Conservation (phyloP, 2,888 invertebrate species). For the Halocaridina rubra region DNA sequence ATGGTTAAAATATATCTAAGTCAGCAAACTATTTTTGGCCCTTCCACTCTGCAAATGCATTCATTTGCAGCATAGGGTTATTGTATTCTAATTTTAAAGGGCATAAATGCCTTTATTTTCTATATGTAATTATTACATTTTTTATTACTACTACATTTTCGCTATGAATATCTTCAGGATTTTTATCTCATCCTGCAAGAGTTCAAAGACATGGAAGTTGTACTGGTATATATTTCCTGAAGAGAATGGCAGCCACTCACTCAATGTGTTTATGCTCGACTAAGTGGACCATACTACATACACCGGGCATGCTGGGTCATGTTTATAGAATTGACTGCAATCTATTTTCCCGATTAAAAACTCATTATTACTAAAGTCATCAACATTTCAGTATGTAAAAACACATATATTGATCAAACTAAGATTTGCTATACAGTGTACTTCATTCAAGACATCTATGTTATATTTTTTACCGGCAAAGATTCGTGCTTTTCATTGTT, state of each 20-base stretch:
- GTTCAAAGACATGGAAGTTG: too few relatives aligned
- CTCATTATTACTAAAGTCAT: too few relatives aligned
- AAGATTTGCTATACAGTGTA: background rate
- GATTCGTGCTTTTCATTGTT: background rate
- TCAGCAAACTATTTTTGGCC: background rate
- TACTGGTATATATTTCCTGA: too few relatives aligned
- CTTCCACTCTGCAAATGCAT: constrained; percentile 1
- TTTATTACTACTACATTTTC: too few relatives aligned
- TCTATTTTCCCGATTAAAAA: too few relatives aligned
- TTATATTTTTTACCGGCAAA: background rate
- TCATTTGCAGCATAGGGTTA: background rate
- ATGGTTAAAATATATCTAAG: background rate
- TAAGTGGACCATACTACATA: background rate
- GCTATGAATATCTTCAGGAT: too few relatives aligned
- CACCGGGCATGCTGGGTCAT: background rate
- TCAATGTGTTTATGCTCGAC: background rate
- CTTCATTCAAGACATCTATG: background rate
- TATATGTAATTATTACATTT: background rate
- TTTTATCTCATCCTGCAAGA: too few relatives aligned
- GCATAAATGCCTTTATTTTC: background rate
- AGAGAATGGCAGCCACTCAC: background rate
- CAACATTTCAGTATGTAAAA: too few relatives aligned
- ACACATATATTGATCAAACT: too few relatives aligned
- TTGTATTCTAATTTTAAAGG: background rate
- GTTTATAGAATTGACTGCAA: too few relatives aligned